Evolutionary conservation across 2,113 vertebrate species (phyloP).

Genomic region (Brachypteracias leptosomus): DNA sequence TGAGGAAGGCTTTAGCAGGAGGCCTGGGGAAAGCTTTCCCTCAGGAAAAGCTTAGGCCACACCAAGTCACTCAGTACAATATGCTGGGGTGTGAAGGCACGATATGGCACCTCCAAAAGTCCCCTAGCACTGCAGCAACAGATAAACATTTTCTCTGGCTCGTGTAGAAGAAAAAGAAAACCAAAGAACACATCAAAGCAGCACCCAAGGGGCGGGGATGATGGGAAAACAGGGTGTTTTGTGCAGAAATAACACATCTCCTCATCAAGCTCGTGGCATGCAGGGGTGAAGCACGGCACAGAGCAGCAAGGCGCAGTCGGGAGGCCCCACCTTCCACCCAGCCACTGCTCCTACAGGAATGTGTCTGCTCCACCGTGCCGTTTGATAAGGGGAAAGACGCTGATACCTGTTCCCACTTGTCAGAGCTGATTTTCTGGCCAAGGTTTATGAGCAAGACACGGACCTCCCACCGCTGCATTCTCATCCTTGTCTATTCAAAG

Average conservation of each 20-base stretch:
- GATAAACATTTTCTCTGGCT: neutral
- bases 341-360: neutral
- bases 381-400: neutral
- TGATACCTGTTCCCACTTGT: conserved; percentile 62
- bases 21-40: neutral
- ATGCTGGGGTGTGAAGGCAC: accelerated
- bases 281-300: neutral
- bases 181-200: neutral
- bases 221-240: neutral
- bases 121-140: neutral
- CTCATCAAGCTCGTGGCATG: accelerated
- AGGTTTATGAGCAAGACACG: conserved; percentile 32
- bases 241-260: neutral
- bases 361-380: neutral
- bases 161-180: neutral
- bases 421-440: conserved; percentile 15
- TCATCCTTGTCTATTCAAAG: conserved; percentile 58
- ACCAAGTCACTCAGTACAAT: neutral
- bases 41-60: neutral
- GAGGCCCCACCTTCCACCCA: conserved; percentile 17
- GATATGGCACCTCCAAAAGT: neutral
- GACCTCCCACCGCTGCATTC: conserved; percentile 52
- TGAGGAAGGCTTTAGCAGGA: neutral
- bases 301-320: neutral
- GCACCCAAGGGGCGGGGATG: neutral